A percentile compares a stretch with the other conserved stretches of the same genome.
Evolutionary conservation across 1,140 invertebrate species (phyloP).

Genomic region (Leptinotarsa undecemlineata): DNA sequence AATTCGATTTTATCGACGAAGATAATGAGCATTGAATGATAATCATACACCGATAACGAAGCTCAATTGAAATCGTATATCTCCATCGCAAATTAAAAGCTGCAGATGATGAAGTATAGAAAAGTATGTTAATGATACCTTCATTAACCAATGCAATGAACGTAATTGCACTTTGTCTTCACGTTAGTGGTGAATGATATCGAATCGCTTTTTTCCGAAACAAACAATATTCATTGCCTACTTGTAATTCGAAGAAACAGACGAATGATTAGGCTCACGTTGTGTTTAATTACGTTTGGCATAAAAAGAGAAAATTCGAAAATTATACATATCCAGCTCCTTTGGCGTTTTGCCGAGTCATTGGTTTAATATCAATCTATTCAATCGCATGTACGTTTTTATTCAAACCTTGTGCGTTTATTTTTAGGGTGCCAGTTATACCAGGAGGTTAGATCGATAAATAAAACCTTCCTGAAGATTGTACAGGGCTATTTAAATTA

Average conservation of each 20-base stretch:
- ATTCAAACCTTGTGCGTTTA: neutral
- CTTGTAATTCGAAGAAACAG: conserved; percentile 6
- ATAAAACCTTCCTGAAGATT: neutral
- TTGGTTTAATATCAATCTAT: conserved; percentile 1
- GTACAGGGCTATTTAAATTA: neutral
- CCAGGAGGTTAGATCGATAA: neutral
- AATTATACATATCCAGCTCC: conserved; percentile 7
- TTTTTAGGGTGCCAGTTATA: neutral
- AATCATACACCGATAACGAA: too few species aligned
- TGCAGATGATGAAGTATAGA: neutral
- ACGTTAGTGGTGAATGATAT: conserved; percentile 7
- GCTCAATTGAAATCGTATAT: too few species aligned
- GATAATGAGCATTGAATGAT: too few species aligned
- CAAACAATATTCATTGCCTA: neutral
- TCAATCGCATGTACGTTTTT: neutral
- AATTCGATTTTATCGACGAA: too few species aligned
- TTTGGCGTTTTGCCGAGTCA: neutral
- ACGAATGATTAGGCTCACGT: conserved; percentile 3
- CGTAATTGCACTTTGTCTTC: conserved; percentile 11
- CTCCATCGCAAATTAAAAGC: neutral
- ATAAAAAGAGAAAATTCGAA: conserved; percentile 18
- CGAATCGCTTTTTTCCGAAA: neutral
- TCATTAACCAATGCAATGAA: neutral
- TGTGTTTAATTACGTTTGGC: conserved; percentile 14
- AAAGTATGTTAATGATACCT: conserved; percentile 15